Evolutionary conservation across 1,140 invertebrate genomes (phyloP).

Genomic region (Tetranychus urticae): DNA sequence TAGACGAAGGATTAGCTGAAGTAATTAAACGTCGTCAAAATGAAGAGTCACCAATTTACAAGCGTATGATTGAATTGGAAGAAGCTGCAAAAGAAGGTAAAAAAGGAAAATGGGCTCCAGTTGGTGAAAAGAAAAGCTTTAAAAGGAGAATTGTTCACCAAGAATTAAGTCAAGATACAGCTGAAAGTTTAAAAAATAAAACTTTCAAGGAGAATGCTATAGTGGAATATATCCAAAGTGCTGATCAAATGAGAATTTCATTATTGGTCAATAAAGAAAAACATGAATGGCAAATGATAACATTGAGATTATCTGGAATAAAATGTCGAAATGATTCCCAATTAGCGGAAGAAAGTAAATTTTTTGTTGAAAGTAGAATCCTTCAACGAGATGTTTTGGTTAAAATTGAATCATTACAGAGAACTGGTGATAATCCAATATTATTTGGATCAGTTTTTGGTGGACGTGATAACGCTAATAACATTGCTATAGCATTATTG

Average conservation of each 20-base stretch:
- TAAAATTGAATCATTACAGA: slow-evolving; percentile 49
- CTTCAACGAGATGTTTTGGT: slow-evolving; percentile 83
- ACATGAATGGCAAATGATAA: slow-evolving; percentile 57
- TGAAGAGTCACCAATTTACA: slow-evolving; percentile 20
- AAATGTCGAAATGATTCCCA: slow-evolving; percentile 27
- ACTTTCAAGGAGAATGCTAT: slow-evolving; percentile 49
- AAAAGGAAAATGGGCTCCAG: slow-evolving; percentile 52
- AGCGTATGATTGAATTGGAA: slow-evolving; percentile 57
- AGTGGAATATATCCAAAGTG: slow-evolving; percentile 84
- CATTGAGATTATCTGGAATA: slow-evolving; percentile 80
- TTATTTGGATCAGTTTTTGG: slow-evolving; percentile 4
- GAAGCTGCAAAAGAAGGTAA: slow-evolving; percentile 58
- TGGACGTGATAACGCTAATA: slow-evolving; percentile 19
- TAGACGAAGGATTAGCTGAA: slow-evolving; percentile 61
- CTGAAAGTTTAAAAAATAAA: background rate
- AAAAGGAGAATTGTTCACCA: slow-evolving; percentile 27
- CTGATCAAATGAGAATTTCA: slow-evolving; percentile 53
- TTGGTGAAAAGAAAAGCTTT: background rate
- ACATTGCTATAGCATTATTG: slow-evolving; percentile 79
- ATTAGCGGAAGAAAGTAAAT: slow-evolving; percentile 53
- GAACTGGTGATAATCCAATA: slow-evolving; percentile 31
- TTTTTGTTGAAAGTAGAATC: slow-evolving; percentile 67
- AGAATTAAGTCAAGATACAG: slow-evolving; percentile 22
- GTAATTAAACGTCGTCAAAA: slow-evolving; percentile 23
- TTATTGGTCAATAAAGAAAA: background rate